Base-by-base conservation (phyloP, 2,113 vertebrate species). In the Picathartes gymnocephalus region DNA sequence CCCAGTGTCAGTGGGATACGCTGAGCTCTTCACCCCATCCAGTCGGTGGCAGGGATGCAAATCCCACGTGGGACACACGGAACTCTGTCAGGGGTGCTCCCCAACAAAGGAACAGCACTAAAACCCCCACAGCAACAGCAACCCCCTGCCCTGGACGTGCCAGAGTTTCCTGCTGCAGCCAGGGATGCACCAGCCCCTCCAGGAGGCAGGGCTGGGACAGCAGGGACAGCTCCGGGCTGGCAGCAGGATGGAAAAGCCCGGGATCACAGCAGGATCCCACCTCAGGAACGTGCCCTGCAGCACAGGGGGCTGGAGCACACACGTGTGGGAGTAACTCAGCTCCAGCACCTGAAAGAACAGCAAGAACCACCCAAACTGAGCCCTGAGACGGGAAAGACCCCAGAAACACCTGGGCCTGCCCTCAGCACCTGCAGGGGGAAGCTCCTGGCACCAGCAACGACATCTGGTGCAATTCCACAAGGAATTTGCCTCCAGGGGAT, bases 1-100 rank as follows among this genome's bases (percentile, higher is more conserved):
- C 17, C 6, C 62, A 14, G n/a, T 12, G 39, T 28, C 58, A 15
- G 11, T 17, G 37, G 25, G 31, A 51, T 5, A 18, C 18, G 2
- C 65, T 4, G 48, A 37, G 22, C 58, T 62, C 65, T 16, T 57
- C 27, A 30, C 5, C 51, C 22, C 69, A 24, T 12, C 44, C 58
- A 20, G 10, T 11, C 19, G 5, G 2, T 6, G 23, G 23, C 35
- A 25, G 21, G 39, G 53, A 15, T 8, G 50, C 44, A 31, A 15
- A 9, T 6, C 48, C 40, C 25, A 4, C 0, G n/a, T 22, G 74
- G 40, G 54, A 33, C 24, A n/a, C 64, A 24, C 0, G 0, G 14
- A 13, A 42, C n/a, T 15, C 58, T 2, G 6, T 28, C 58, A 48
- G 68, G 33, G 45, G 58, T 0, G 0, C 40, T 19, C 6, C 9